These are phyloP conservation scores for Boloria euphrosyne DNA, from an alignment of 2,888 invertebrate species.

Conservation along the genomic window DNA sequence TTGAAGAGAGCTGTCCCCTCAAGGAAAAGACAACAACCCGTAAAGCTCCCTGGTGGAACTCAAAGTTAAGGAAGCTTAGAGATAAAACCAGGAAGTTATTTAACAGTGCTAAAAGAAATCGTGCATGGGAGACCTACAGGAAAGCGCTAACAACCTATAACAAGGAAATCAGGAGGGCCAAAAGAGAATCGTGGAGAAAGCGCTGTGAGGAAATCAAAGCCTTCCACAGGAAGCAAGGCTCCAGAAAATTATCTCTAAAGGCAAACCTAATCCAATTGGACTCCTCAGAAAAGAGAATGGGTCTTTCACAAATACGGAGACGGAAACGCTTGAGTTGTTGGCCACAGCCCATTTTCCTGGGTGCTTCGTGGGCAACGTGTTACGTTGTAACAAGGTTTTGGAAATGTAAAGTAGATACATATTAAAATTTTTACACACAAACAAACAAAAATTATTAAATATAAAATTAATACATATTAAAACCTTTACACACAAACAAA, in stretches of 20 bases:
- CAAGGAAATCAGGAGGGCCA: neutral
- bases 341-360: neutral
- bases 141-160: neutral
- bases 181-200: neutral
- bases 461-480: no score
- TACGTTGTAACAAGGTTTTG: no score
- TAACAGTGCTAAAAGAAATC: neutral
- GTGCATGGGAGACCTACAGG: neutral
- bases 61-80: neutral
- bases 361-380: neutral
- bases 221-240: neutral
- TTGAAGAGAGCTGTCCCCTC: neutral
- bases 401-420: no score
- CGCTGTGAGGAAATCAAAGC: neutral
- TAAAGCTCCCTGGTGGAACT: neutral
- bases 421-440: no score
- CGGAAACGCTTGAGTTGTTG: neutral
- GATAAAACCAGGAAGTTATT: neutral
- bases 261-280: neutral
- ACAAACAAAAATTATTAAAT: no score
- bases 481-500: no score
- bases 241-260: neutral
- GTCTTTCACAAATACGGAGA: neutral
- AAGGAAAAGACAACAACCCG: neutral
- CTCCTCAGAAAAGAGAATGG: neutral